Base-by-base conservation (phyloP, 2,797 vertebrate genomes). In the Tinamus major region DNA sequence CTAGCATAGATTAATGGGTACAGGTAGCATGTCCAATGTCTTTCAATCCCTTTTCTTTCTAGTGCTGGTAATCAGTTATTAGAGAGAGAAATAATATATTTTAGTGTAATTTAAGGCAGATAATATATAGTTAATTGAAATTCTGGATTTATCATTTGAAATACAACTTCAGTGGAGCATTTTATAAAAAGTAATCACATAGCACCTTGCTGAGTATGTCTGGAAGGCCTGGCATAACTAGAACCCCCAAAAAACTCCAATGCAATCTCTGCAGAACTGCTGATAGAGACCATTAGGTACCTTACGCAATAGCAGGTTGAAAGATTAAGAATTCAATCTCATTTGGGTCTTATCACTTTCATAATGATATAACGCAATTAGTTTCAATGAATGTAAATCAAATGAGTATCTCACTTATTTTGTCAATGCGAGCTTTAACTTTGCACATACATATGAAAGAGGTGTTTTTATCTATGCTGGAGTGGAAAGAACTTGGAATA, bases 351-450 rank as follows among this genome's bases (percentile, higher is more conserved):
- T 81, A n/a, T 2, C 6, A 7, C 58, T 86, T 91, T 89, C 56
- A 37, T 35, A 23, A 7, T 56, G 26, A 46, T 37, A 61, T 18
- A 9, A 1, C 2, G 21, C 19, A 55, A 51, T 4, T 51, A 37
- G 63, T 92, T 91, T 92, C 59, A 61, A 18, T 39, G 20, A 31
- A 41, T 56, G 10, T 64, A 92, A 90, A 85, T 35, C 18, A 92
- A 76, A 80, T 49, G 5, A 82, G 19, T 64, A 82, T 6, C 31
- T 39, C 8, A 23, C 2, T 33, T 71, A 12, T 74, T 90, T 71
- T 70, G 27, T 51, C 33, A 41, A 29, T 82, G 13, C 10, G 72
- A 79, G 24, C 4, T 81, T 84, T 76, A 82, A 77, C 21, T 19
- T 64, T 42, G 79, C 6, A 15, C 8, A 49, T 1, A 9, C 0